Percentiles rank a stretch among this genome's conserved stretches.
Evolutionary conservation across 2,113 vertebrate genomes (phyloP).

Genomic region (Colossoma macropomum): DNA sequence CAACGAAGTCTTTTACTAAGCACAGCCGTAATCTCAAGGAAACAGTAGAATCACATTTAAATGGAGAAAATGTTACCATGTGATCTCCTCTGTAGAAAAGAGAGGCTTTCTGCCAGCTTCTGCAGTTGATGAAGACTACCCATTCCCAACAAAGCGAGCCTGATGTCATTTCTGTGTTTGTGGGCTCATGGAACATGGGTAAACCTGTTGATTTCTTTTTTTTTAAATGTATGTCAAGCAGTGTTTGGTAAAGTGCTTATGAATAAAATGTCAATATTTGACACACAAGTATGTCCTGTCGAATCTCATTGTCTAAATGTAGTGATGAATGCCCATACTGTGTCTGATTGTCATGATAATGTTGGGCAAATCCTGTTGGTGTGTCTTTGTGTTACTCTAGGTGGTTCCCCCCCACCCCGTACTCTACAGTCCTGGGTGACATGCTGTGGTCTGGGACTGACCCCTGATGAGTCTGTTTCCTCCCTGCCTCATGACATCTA

Average conservation of each 20-base stretch:
- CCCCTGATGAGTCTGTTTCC: conserved; percentile 77
- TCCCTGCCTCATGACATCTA: conserved; percentile 85
- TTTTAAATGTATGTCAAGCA: background rate
- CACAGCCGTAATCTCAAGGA: no score
- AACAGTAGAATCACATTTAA: background rate
- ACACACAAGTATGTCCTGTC: no score
- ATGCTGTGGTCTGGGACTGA: conserved; percentile 80
- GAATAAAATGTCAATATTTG: background rate
- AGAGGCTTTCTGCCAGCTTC: conserved; percentile 86
- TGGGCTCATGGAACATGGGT: conserved; percentile 93
- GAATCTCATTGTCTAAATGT: no score
- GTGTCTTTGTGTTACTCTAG: conserved; percentile 59
- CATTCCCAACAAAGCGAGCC: conserved; percentile 80
- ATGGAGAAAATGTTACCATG: background rate
- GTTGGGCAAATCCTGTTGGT: background rate
- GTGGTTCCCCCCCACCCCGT: conserved; percentile 80
- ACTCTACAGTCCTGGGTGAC: conserved; percentile 85
- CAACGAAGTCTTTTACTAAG: no score
- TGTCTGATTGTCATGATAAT: background rate
- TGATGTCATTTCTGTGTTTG: conserved; percentile 84
- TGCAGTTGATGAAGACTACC: conserved; percentile 84
- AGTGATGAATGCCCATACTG: background rate
- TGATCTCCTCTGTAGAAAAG: conserved; percentile 73
- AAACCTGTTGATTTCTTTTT: conserved; percentile 45
- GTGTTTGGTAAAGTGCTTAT: background rate